Conservation (phyloP, 2,888 invertebrate genomes). For the Machimus rusticus region DNA sequence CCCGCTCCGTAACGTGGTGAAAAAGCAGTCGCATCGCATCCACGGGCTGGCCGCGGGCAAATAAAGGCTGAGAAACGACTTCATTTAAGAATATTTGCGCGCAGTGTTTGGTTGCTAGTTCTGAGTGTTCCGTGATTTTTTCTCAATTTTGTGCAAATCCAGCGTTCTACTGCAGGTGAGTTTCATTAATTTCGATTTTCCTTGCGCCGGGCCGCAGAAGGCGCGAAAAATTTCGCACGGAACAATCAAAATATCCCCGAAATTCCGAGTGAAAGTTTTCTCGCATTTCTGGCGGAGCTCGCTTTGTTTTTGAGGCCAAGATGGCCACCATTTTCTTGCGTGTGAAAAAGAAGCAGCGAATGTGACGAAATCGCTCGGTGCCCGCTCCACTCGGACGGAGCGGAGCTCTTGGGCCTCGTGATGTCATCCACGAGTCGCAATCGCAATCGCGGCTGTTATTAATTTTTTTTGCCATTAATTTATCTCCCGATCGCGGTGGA, state of each 20-base stretch:
- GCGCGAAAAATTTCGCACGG: background rate
- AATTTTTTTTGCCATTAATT: background rate
- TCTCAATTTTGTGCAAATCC: background rate
- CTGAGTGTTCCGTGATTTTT: slow-evolving; percentile 25
- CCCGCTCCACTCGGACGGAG: background rate
- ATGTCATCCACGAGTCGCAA: background rate
- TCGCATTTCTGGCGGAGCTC: slow-evolving; percentile 28
- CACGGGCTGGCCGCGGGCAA: slow-evolving; percentile 21
- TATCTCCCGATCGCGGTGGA: background rate
- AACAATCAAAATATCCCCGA: background rate
- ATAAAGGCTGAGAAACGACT: slow-evolving; percentile 37
- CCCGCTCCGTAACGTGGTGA: slow-evolving; percentile 4
- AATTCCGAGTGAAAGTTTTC: slow-evolving; percentile 45
- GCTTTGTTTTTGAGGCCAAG: slow-evolving; percentile 45
- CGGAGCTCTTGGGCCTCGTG: background rate
- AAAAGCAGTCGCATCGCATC: background rate
- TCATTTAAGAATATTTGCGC: slow-evolving; percentile 47
- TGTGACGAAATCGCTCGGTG: background rate
- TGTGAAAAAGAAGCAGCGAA: background rate
- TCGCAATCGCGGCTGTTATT: background rate
- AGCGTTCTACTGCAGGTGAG: slow-evolving; percentile 40
- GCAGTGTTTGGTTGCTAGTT: slow-evolving; percentile 42
- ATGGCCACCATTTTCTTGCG: slow-evolving; percentile 41
- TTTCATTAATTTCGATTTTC: background rate
- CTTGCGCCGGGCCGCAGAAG: too few species aligned